Percentiles rank a stretch among this genome's conserved stretches.
phyloP scores from a whole-genome alignment of 2,113 vertebrate species.

The Agapornis roseicollis region DNA sequence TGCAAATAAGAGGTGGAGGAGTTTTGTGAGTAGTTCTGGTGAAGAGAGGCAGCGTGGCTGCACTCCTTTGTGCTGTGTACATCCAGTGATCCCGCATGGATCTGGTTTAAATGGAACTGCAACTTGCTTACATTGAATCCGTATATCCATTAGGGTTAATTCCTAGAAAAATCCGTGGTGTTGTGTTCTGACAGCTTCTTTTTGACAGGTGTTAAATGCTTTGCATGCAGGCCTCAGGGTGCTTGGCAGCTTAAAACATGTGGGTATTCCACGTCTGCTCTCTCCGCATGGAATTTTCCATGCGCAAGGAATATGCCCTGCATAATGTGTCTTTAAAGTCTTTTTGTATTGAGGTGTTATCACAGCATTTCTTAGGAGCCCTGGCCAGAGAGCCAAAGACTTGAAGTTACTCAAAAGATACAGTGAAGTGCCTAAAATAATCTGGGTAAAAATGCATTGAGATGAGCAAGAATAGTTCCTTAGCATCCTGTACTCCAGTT shows the following conservation, averaged over 20 bases:
- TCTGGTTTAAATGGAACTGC: neutral
- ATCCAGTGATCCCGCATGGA: neutral
- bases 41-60: neutral
- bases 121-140: neutral
- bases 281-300: neutral
- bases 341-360: neutral
- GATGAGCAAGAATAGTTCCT: neutral
- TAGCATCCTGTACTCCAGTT: neutral
- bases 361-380: neutral
- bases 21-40: neutral
- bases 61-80: neutral
- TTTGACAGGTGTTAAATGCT: slow-evolving; percentile 45
- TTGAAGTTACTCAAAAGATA: neutral
- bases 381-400: neutral
- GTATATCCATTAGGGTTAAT: neutral
- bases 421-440: neutral
- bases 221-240: neutral
- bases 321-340: neutral
- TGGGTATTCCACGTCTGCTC: neutral
- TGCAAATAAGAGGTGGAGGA: neutral
- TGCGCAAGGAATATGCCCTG: neutral
- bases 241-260: slow-evolving; percentile 6
- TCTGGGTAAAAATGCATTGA: neutral
- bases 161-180: neutral
- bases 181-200: neutral